Base-by-base conservation (phyloP, 2,797 vertebrate genomes). In the Esox masquinongy region DNA sequence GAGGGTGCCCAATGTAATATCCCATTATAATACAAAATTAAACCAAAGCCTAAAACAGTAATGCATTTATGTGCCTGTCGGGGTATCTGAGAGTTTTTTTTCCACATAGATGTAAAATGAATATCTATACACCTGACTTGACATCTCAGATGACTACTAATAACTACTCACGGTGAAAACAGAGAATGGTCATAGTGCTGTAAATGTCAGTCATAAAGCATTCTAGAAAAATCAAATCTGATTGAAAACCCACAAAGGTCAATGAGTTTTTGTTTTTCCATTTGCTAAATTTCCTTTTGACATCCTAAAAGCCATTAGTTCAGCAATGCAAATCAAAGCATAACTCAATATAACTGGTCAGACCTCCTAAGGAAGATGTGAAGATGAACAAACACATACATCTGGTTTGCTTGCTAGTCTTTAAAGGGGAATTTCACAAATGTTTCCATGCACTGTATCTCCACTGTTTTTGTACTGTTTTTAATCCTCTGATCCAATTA, bases 291-390 rank as follows among this genome's bases (percentile, higher is more conserved):
- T 89, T 87, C 75, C 76, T 39, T 89, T 83, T 91, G 88, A 88
- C 87, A 83, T 87, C 86, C 87, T 91, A 89, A 92, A 91, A 91
- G 88, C 89, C 79, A 90, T 92, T 90, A 89, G 88, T 91, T 90
- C 86, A 88, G 87, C 84, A 90, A 86, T 83, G 84, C 84, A 91
- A 86, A 88, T 83, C 81, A 77, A 80, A 87, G 86, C 86, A 74
- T 79, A 83, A 80, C 83, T 87, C 82, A 88, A 84, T 78, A 83
- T 75, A 73, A 86, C 80, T 81, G 74, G 73, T 74, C 83, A 83
- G 74, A 77, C 72, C 79, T 78, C 87, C 87, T 82, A 84, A 81
- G 89, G 85, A 82, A 31, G 84, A 85, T 85, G 85, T 80, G 66
- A 19, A 76, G 67, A 83, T 73, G 85, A 83, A 81, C 24, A 47